These are phyloP conservation scores for Octodon degus DNA, from an alignment of 2,113 vertebrate species.

Conservation along the genomic window DNA sequence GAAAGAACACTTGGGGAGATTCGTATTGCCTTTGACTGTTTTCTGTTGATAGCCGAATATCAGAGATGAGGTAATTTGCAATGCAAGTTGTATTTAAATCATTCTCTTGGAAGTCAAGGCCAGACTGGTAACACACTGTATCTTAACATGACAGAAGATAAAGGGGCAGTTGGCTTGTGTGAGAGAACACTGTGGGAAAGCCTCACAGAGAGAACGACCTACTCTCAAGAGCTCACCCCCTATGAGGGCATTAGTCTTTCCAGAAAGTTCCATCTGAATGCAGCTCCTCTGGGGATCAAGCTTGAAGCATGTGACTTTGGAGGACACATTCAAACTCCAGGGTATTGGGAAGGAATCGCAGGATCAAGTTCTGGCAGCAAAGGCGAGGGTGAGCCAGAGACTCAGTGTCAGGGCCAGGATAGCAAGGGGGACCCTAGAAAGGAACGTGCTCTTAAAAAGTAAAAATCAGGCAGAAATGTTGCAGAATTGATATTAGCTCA, in stretches of 20 bases:
- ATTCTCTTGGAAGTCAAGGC: neutral
- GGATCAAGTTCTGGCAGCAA: neutral
- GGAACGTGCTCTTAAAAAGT: neutral
- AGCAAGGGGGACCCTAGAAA: neutral
- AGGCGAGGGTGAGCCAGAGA: neutral
- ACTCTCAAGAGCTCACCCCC: neutral
- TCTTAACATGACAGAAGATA: neutral
- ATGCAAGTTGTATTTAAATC: neutral
- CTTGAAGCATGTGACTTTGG: neutral
- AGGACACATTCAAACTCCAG: neutral
- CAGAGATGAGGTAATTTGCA: neutral
- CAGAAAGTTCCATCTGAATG: no score
- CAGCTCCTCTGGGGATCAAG: neutral
- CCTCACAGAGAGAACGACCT: fast-evolving
- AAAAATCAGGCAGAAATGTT: neutral
- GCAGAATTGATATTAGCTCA: neutral
- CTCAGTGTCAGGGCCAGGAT: neutral
- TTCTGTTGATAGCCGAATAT: neutral
- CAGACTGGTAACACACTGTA: neutral
- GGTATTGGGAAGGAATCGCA: neutral
- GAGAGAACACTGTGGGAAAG: fast-evolving
- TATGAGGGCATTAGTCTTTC: neutral
- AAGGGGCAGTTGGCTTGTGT: neutral
- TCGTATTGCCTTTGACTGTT: neutral
- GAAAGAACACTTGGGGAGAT: neutral